These are phyloP conservation scores for Ophonus ardosiacus DNA, from an alignment of 2,888 invertebrate species.

Conservation along the genomic window DNA sequence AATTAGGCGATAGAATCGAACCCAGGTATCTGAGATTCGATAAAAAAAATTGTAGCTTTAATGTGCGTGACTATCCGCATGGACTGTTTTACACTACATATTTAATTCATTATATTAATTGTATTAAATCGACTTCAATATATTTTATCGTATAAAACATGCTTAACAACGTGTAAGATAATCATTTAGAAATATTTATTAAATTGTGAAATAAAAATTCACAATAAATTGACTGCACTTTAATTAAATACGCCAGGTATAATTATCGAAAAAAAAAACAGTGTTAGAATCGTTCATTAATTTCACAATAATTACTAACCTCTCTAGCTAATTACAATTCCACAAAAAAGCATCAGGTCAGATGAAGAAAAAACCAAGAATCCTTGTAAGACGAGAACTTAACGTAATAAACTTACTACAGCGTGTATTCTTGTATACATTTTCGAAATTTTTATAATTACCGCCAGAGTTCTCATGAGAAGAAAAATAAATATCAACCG, in stretches of 20 bases:
- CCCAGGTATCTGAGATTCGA: too few relatives aligned
- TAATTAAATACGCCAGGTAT: neutral
- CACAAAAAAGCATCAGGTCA: constrained; percentile 13
- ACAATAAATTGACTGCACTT: constrained; percentile 1
- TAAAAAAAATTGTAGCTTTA: too few relatives aligned
- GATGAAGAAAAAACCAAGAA: constrained; percentile 7
- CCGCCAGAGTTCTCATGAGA: constrained; percentile 38
- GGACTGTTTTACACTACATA: too few relatives aligned
- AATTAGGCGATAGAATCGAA: too few relatives aligned
- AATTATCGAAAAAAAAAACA: constrained; percentile 4
- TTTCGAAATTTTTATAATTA: constrained; percentile 61
- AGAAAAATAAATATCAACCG: constrained; percentile 38
- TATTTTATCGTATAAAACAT: too few relatives aligned
- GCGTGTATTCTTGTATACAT: constrained; percentile 14
- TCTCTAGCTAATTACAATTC: constrained; percentile 11
- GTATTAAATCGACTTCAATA: too few relatives aligned
- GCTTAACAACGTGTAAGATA: too few relatives aligned
- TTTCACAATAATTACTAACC: constrained; percentile 29
- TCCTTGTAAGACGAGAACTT: neutral
- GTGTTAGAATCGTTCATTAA: constrained; percentile 16
- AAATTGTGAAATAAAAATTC: neutral
- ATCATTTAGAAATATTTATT: too few relatives aligned
- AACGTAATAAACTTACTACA: constrained; percentile 4
- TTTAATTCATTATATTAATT: too few relatives aligned
- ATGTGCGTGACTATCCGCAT: too few relatives aligned